phyloP scores from a whole-genome alignment of 2,113 vertebrate species.

The Halichoerus grypus region DNA sequence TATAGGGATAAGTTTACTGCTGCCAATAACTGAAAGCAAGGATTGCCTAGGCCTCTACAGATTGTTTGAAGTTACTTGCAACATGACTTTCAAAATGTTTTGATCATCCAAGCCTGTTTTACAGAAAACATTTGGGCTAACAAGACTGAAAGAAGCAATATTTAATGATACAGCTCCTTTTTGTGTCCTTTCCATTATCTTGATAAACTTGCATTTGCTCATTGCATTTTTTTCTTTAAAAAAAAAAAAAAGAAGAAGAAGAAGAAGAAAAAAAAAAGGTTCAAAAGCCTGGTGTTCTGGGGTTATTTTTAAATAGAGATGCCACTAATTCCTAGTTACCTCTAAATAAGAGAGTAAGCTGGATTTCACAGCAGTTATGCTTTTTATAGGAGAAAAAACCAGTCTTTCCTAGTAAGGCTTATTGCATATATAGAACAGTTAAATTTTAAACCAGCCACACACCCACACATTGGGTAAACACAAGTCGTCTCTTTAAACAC shows the following conservation, averaged over 20 bases:
- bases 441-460: constrained; percentile 65
- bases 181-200: constrained; percentile 76
- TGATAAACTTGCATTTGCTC: constrained; percentile 72
- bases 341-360: constrained; percentile 56
- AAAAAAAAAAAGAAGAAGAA: not conserved
- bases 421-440: constrained; percentile 64
- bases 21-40: constrained; percentile 69
- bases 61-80: constrained; percentile 80
- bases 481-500: constrained; percentile 66
- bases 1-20: constrained; percentile 60
- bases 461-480: constrained; percentile 63
- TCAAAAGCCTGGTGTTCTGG: not conserved
- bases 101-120: constrained; percentile 76
- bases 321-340: constrained; percentile 65
- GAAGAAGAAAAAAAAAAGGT: not conserved
- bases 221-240: not conserved
- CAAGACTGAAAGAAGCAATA: constrained; percentile 76
- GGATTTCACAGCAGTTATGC: constrained; percentile 58
- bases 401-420: constrained; percentile 39
- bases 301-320: constrained; percentile 70
- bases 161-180: constrained; percentile 77
- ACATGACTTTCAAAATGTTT: constrained; percentile 80
- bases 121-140: constrained; percentile 77
- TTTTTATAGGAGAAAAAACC: constrained; percentile 67
- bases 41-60: constrained; percentile 70